These are phyloP conservation scores for Clamator glandarius DNA, from an alignment of 2,797 vertebrate species.

Conservation along the genomic window DNA sequence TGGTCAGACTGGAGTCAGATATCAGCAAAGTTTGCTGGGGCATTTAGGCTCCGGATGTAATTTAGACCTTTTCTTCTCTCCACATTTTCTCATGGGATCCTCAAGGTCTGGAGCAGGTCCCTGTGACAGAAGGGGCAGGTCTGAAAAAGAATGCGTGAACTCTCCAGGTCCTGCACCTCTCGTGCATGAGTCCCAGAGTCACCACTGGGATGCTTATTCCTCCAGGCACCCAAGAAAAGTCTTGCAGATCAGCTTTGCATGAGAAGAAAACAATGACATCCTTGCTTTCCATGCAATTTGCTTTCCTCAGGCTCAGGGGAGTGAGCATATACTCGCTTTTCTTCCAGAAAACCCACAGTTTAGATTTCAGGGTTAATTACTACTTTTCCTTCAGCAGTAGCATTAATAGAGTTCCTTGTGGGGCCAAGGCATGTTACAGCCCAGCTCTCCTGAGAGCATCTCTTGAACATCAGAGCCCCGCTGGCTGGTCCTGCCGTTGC, in stretches of 20 bases:
- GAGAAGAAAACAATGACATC: not conserved
- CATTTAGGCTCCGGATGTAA: not conserved
- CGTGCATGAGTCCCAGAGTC: not conserved
- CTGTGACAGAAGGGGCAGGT: not conserved
- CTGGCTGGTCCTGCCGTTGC: not conserved
- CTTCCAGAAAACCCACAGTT: not conserved
- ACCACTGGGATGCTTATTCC: not conserved
- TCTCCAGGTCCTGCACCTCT: not conserved
- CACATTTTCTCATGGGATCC: not conserved
- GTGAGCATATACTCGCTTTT: not conserved
- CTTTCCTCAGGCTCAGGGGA: not conserved
- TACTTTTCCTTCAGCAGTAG: conserved; percentile 17
- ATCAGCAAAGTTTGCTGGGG: not conserved
- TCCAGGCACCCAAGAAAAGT: not conserved
- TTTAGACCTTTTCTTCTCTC: not conserved
- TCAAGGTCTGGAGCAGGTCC: not conserved
- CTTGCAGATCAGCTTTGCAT: not conserved
- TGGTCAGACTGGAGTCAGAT: not conserved
- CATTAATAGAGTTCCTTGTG: not conserved
- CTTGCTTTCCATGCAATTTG: accelerated
- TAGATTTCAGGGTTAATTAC: conserved; percentile 13
- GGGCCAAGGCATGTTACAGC: not conserved
- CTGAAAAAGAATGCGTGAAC: not conserved
- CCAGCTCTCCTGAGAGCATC: not conserved
- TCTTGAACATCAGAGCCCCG: not conserved